phyloP scores from a whole-genome alignment of 2,797 vertebrate genomes.

The Chaunax sp. region DNA sequence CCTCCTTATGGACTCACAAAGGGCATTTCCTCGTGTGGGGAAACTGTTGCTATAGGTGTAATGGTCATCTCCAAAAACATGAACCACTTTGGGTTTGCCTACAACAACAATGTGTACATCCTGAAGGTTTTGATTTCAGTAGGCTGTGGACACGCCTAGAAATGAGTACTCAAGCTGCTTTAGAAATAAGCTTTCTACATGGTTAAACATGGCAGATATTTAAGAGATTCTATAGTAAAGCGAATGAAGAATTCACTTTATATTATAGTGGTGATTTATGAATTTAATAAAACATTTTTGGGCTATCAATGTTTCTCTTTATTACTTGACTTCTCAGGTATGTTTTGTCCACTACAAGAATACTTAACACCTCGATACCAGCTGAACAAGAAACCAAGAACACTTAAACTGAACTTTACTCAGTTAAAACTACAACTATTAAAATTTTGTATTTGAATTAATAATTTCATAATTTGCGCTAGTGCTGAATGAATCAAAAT shows the following conservation, averaged over 20 bases:
- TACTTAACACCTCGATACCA: neutral
- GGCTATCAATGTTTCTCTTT: constrained; percentile 37
- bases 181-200: constrained; percentile 57
- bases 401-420: neutral
- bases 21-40: constrained; percentile 58
- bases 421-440: neutral
- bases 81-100: constrained; percentile 45
- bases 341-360: neutral
- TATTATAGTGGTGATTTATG: constrained; percentile 55
- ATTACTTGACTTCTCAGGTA: constrained; percentile 17
- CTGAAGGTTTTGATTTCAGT: constrained; percentile 49
- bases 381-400: no score
- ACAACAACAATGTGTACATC: constrained; percentile 28
- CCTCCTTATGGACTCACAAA: constrained; percentile 63
- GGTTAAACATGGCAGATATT: constrained; percentile 65
- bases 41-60: constrained; percentile 60
- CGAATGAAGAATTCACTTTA: constrained; percentile 54
- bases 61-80: constrained; percentile 48
- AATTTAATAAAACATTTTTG: constrained; percentile 75
- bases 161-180: constrained; percentile 53
- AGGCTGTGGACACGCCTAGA: constrained; percentile 27
- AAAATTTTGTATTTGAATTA: no score
- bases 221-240: constrained; percentile 74
- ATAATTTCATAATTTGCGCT: no score
- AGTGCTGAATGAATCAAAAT: no score